Percentiles rank a stretch among this genome's conserved stretches.
phyloP scores from a whole-genome alignment of 2,888 invertebrate genomes.

The Drosophila emarginata region DNA sequence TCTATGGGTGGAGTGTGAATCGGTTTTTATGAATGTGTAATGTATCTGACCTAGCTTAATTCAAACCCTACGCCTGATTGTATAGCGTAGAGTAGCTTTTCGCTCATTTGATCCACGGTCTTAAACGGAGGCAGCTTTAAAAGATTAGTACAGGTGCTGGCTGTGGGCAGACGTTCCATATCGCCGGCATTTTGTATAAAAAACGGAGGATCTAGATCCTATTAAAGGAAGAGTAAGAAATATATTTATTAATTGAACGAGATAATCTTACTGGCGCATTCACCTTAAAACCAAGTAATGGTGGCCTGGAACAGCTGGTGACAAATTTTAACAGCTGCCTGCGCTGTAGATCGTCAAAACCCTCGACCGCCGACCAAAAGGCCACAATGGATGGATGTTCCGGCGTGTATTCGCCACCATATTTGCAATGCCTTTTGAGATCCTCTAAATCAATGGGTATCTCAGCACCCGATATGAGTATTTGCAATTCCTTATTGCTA shows the following conservation, averaged over 20 bases:
- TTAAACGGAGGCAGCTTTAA: slow-evolving; percentile 96
- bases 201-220: slow-evolving; percentile 98
- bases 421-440: slow-evolving; percentile 92
- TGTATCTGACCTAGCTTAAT: slow-evolving; percentile 86
- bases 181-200: slow-evolving; percentile 96
- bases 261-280: slow-evolving; percentile 21
- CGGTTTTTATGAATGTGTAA: slow-evolving; percentile 44
- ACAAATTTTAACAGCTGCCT: slow-evolving; percentile 97
- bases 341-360: slow-evolving; percentile 92
- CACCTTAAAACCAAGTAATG: slow-evolving; percentile 97
- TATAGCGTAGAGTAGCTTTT: slow-evolving; percentile 95
- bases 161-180: slow-evolving; percentile 95
- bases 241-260: background rate
- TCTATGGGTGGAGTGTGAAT: slow-evolving; percentile 36
- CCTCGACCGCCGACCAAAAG: slow-evolving; percentile 95
- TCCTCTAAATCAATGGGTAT: slow-evolving; percentile 97
- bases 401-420: slow-evolving; percentile 92
- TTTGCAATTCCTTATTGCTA: slow-evolving; percentile 95
- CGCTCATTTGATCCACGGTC: slow-evolving; percentile 88
- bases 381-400: slow-evolving; percentile 92
- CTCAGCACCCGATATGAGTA: slow-evolving; percentile 97
- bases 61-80: slow-evolving; percentile 98
- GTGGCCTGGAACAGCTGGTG: slow-evolving; percentile 98
- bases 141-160: slow-evolving; percentile 99
- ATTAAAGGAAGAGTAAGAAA: slow-evolving; percentile 40